Evolutionary conservation across 2,797 vertebrate species (phyloP), one percentile per base, ranked within the genome.

Genomic region (Amblyopsis hoosieri): DNA sequence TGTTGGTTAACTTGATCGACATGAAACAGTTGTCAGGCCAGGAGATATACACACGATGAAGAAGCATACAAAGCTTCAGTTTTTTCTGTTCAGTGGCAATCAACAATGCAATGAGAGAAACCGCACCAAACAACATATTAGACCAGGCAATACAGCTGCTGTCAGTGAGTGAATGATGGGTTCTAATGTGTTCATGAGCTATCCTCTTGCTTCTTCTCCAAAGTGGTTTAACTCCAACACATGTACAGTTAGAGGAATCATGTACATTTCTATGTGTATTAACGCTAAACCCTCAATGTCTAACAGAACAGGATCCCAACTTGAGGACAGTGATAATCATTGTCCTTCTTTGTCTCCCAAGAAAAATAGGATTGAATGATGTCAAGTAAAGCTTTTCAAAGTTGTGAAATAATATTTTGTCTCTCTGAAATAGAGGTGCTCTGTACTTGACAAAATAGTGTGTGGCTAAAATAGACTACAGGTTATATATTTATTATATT

Each of bases 1-100:
- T 79, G 82, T 79, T 71, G 82, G 89, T 87, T 91, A 91, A 91
- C 75, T 87, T 86, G 71, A 81, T 87, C 78, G 83, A 89, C 87
- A 91, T 86, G 85, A 75, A 74, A 80, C 77, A 83, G 76, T 72
- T 61, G 62, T 77, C 3, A 76, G 65, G 83, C 84, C 85, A 79
- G 77, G 74, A 87, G 76, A 87, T 87, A 85, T 66, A 86, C 51
- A 76, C 84, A 67, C 64, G 66, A 67, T 64, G 23, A 69, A 75
- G 72, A 74, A 23, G 52, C 19, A 29, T 10, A 12, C 52, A 12
- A 6, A 31, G 23, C 66, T 74, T 78, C 82, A 70, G 65, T 51
- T 77, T 66, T 81, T 78, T 80, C 72, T 71, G 73, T 83, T 90
- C 84, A 91, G 89, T 90, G 91, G 88, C 80, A 67, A 79, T 76